phyloP scores from a whole-genome alignment of 1,140 invertebrate genomes.

The Planococcus citri region DNA sequence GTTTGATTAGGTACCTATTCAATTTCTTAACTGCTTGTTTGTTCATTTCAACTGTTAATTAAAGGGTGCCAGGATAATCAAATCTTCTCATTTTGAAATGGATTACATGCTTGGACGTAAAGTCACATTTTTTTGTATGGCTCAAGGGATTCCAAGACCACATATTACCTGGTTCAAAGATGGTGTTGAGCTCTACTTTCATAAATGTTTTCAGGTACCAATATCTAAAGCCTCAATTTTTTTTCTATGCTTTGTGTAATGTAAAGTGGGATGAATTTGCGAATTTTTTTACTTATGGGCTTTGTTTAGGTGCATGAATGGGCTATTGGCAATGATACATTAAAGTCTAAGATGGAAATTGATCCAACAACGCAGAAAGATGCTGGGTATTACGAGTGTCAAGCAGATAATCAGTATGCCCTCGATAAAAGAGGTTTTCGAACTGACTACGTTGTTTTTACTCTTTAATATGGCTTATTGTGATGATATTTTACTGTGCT shows the following conservation, averaged over 20 bases:
- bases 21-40: not conserved
- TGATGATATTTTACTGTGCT: too few species aligned
- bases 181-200: slow-evolving; percentile 43
- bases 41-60: slow-evolving; percentile 21
- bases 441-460: slow-evolving; percentile 46
- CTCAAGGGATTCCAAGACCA: slow-evolving; percentile 40
- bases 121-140: slow-evolving; percentile 45
- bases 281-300: not conserved
- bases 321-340: slow-evolving; percentile 35
- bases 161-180: slow-evolving; percentile 46
- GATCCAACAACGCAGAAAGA: slow-evolving; percentile 46
- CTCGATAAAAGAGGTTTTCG: slow-evolving; percentile 56
- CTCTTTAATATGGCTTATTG: not conserved
- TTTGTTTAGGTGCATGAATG: slow-evolving; percentile 39
- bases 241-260: too few species aligned
- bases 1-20: slow-evolving; percentile 31
- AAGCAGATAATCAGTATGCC: slow-evolving; percentile 62
- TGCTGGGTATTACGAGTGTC: slow-evolving; percentile 57
- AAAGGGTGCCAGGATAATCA: slow-evolving; percentile 43
- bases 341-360: slow-evolving; percentile 47
- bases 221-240: too few species aligned
- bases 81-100: slow-evolving; percentile 46
- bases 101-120: slow-evolving; percentile 46
- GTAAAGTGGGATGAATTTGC: not conserved
- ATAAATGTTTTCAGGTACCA: slow-evolving; percentile 44